Evolutionary conservation across 2,113 vertebrate genomes (phyloP).

Genomic region (Ptilonorhynchus violaceus): DNA sequence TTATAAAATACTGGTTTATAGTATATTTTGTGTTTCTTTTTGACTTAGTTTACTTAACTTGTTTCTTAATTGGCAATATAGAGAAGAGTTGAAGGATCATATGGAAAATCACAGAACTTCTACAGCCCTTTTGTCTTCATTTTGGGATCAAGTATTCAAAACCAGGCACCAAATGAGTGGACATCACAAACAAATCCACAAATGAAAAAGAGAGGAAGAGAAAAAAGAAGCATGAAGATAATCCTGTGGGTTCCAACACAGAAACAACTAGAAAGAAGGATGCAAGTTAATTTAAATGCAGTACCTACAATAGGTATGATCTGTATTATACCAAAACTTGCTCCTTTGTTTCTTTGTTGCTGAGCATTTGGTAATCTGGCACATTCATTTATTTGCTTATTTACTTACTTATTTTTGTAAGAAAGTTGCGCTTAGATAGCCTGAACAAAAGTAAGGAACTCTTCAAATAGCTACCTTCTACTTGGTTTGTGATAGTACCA

Average conservation of each 20-base stretch:
- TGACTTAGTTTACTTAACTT: not conserved
- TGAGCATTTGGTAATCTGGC: not conserved
- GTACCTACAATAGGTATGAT: constrained; percentile 62
- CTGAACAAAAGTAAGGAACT: not conserved
- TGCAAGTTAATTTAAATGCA: constrained; percentile 46
- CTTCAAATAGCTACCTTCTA: not conserved
- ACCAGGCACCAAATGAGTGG: not conserved
- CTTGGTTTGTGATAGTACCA: not conserved
- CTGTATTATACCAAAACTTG: not conserved
- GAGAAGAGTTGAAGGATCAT: not conserved
- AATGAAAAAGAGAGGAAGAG: not conserved
- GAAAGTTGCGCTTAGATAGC: not conserved
- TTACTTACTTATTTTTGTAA: not conserved
- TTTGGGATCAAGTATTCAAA: not conserved
- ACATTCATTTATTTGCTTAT: not conserved
- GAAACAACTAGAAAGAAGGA: not conserved
- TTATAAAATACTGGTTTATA: not conserved
- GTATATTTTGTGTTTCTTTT: not conserved
- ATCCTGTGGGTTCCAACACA: not conserved
- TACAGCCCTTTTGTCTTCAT: not conserved
- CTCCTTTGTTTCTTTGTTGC: not conserved
- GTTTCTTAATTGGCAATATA: not conserved
- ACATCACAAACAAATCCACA: not conserved
- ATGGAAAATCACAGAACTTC: not conserved
- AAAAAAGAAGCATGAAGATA: not conserved